phyloP scores from a whole-genome alignment of 1,140 invertebrate genomes.

The Triops longicaudatus region DNA sequence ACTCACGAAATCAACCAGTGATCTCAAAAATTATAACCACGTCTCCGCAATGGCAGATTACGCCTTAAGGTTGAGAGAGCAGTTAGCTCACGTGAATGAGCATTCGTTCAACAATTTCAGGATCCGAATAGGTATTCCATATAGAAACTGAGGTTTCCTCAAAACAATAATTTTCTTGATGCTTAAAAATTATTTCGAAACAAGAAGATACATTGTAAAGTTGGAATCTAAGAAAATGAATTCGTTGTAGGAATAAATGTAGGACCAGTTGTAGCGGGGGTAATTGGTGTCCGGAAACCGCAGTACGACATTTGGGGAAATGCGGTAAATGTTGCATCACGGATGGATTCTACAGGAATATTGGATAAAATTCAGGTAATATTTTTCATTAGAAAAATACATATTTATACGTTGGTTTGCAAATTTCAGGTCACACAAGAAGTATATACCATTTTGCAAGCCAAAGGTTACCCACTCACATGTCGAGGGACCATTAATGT shows the following conservation, averaged over 20 bases:
- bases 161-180: too few relatives aligned
- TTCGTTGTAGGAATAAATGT: conserved; percentile 73
- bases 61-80: conserved; percentile 71
- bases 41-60: conserved; percentile 87
- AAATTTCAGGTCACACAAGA: conserved; percentile 69
- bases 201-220: too few relatives aligned
- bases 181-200: too few relatives aligned
- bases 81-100: conserved; percentile 84
- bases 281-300: conserved; percentile 85
- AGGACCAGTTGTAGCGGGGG: conserved; percentile 88
- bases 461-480: conserved; percentile 62
- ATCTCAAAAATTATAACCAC: conserved; percentile 64
- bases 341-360: conserved; percentile 78
- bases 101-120: conserved; percentile 96
- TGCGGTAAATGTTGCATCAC: conserved; percentile 83
- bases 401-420: background rate
- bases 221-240: background rate
- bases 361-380: conserved; percentile 70
- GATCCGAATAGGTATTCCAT: conserved; percentile 79
- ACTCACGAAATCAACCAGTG: conserved; percentile 64
- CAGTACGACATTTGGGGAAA: conserved; percentile 92
- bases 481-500: conserved; percentile 77
- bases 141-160: too few relatives aligned
- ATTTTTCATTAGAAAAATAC: background rate
- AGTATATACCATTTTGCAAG: conserved; percentile 64